Conservation (phyloP, 2,113 vertebrate species). For the Xerus inauris region DNA sequence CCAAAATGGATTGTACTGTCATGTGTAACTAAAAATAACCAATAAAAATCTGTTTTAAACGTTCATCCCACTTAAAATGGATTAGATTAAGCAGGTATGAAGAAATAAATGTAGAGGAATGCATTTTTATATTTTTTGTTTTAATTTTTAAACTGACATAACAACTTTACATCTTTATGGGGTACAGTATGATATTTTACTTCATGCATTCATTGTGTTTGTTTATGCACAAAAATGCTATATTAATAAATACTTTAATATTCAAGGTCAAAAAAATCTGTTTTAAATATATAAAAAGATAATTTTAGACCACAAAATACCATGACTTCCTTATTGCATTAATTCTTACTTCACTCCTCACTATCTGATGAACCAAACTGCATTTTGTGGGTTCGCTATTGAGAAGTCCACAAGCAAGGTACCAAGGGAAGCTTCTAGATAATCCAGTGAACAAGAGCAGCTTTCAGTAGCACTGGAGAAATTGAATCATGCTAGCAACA, state of each 20-base stretch:
- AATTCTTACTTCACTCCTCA: neutral
- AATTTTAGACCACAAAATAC: neutral
- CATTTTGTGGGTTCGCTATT: neutral
- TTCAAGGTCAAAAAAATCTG: neutral
- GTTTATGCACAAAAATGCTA: constrained; percentile 19
- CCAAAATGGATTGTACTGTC: too few relatives aligned
- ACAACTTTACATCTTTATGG: neutral
- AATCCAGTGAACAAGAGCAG: too few relatives aligned
- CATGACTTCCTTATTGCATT: neutral
- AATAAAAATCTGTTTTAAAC: too few relatives aligned
- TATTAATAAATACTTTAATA: constrained; percentile 34
- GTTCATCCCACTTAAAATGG: neutral
- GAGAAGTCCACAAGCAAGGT: too few relatives aligned
- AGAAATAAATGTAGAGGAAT: neutral
- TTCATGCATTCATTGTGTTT: neutral
- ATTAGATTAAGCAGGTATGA: neutral
- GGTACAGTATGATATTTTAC: neutral
- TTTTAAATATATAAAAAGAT: too few relatives aligned
- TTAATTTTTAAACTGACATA: neutral
- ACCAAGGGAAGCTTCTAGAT: too few relatives aligned
- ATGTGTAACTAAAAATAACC: too few relatives aligned
- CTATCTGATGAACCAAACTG: neutral
- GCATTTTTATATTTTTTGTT: neutral
- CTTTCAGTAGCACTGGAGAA: too few relatives aligned
- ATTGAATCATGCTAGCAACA: too few relatives aligned